Evolutionary conservation across 1,140 invertebrate genomes (phyloP).

Genomic region (Cryptotermes secundus): DNA sequence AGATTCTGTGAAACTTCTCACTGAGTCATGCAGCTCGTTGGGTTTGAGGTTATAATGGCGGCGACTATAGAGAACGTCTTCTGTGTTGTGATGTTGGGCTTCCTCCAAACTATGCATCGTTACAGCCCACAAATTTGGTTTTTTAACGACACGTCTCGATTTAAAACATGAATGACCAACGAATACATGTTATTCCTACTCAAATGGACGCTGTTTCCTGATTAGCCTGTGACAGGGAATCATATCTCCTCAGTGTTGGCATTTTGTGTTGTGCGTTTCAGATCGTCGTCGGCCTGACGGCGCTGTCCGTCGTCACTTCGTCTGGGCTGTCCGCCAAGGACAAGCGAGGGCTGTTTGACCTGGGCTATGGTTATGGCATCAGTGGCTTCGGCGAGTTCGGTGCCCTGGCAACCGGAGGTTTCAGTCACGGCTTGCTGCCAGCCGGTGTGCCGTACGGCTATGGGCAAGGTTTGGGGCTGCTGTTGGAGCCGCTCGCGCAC

Average conservation of each 20-base stretch:
- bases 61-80: too few relatives aligned
- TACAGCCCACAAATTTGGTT: too few relatives aligned
- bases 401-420: neutral
- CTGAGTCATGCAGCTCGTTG: too few relatives aligned
- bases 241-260: too few relatives aligned
- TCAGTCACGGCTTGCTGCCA: slow-evolving; percentile 4
- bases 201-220: neutral
- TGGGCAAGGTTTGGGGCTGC: neutral
- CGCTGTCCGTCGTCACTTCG: neutral
- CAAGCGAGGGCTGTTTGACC: slow-evolving; percentile 30
- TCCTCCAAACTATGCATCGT: too few relatives aligned
- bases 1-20: too few relatives aligned
- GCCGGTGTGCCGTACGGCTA: neutral
- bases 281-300: neutral
- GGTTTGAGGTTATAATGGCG: too few relatives aligned
- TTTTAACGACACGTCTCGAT: too few relatives aligned
- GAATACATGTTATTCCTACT: too few relatives aligned
- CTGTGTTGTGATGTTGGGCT: too few relatives aligned
- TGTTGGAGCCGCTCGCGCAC: neutral
- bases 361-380: slow-evolving; percentile 32
- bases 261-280: neutral
- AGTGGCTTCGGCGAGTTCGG: neutral
- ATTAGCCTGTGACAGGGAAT: neutral
- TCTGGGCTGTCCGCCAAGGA: neutral
- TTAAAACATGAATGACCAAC: too few relatives aligned